A percentile compares a stretch with the other conserved stretches of the same genome.
Evolutionary conservation across 2,888 invertebrate species (phyloP).

Genomic region (Meteorus cinctellus): DNA sequence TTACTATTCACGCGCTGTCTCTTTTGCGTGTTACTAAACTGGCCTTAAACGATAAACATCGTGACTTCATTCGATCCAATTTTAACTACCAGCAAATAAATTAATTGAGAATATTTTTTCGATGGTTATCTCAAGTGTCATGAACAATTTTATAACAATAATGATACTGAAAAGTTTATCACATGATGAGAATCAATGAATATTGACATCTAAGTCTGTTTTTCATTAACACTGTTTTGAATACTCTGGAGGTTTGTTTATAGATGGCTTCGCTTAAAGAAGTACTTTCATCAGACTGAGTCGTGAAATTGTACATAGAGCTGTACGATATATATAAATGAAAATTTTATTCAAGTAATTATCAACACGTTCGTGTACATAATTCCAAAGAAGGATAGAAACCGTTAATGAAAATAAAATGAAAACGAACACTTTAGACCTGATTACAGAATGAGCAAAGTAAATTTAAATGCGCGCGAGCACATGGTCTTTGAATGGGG

Average conservation of each 20-base stretch:
- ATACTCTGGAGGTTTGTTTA: not conserved
- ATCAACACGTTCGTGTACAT: not conserved
- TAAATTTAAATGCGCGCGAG: conserved; percentile 28
- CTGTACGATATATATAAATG: not conserved
- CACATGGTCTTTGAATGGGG: not conserved
- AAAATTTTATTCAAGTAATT: not conserved
- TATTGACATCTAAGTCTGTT: not conserved
- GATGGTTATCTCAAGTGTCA: not conserved
- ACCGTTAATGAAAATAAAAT: not conserved
- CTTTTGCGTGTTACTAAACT: conserved; percentile 38
- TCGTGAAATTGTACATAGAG: not conserved
- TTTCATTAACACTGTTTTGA: not conserved
- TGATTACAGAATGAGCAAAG: conserved; percentile 4
- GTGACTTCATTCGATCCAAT: conserved; percentile 48
- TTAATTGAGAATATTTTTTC: not conserved
- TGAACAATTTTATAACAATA: not conserved
- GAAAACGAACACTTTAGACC: not conserved
- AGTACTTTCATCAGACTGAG: not conserved
- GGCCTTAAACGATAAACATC: conserved; percentile 47
- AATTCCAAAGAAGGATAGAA: conserved; percentile 1
- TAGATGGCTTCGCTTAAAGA: not conserved
- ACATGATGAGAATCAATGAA: not conserved
- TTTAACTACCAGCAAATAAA: conserved; percentile 42
- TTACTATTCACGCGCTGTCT: conserved; percentile 50
- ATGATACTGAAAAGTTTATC: too few relatives aligned